Evolutionary conservation across 2,113 vertebrate genomes (phyloP), one percentile per base, ranked within the genome.

Genomic region (Copsychus sechellarum): DNA sequence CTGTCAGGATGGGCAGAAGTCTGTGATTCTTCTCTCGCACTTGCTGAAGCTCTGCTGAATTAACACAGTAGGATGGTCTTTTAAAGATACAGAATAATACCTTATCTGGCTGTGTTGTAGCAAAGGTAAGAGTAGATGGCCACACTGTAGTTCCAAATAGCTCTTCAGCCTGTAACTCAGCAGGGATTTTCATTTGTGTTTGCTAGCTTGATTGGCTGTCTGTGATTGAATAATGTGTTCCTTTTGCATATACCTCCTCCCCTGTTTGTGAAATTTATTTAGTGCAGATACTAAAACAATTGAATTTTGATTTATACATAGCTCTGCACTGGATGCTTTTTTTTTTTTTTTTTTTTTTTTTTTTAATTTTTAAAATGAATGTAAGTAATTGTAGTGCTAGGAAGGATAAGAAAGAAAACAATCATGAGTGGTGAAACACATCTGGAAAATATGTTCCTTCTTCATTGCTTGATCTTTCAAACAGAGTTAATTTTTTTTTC

Each of bases 151-250:
- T 80, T 90, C 82, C 81, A 88, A 81, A 86, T 74, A 82, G 31
- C 71, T 90, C 62, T 92, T 96, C 72, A 34, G 45, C 76, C 67
- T 83, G 67, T 92, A 83, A 40, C 90, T 81, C 82, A 25, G 34
- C 60, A 45, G 76, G 79, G 58, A 73, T 96, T 96, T 97, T 95
- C 47, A 51, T 92, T 90, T 94, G 33, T 86, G 38, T 82, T 90
- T 0, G 0, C 43, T 67, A 31, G 38, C 79, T 94, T 88, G 92
- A 67, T 93, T 97, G 90, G 65, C 85, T 83, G 67, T 17, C 64
- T 74, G 56, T 84, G 92, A 78, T 84, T 86, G 90, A 95, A 81
- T 76, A 88, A 86, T 81, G 17, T 33, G 19, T 67, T 66, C 20
- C 13, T 92, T 97, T 91, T 89, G 79, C 89, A 92, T 93, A 54